A percentile compares a stretch with the other conserved stretches of the same genome.
phyloP scores from a whole-genome alignment of 2,113 vertebrate genomes.

The Donacobius atricapilla region DNA sequence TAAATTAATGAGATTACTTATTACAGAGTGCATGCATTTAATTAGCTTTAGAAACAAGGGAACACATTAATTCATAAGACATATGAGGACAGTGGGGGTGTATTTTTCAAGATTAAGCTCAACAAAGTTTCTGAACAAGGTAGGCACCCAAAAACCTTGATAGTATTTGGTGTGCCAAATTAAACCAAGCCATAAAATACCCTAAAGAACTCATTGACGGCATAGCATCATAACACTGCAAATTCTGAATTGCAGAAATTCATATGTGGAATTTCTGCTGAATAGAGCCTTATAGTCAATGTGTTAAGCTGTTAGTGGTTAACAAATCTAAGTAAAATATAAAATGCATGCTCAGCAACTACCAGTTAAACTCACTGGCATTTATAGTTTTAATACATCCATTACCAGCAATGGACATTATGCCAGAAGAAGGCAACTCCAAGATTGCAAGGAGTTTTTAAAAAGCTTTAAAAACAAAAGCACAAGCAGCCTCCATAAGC shows the following conservation, averaged over 20 bases:
- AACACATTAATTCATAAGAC: not conserved
- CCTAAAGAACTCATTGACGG: not conserved
- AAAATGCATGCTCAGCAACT: constrained; percentile 71
- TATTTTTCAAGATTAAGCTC: not conserved
- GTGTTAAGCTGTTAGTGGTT: constrained; percentile 76
- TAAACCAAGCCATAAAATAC: not conserved
- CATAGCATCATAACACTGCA: not conserved
- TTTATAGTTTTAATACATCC: constrained; percentile 35
- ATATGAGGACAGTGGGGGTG: not conserved
- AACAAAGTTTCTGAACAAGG: not conserved
- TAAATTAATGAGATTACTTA: constrained; percentile 55
- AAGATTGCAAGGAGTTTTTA: constrained; percentile 17
- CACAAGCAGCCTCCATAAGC: constrained; percentile 58
- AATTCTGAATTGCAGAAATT: constrained; percentile 31
- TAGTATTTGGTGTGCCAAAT: not conserved
- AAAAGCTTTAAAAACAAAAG: constrained; percentile 29
- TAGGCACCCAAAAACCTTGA: not conserved
- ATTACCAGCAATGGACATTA: constrained; percentile 58
- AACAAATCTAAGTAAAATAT: constrained; percentile 71
- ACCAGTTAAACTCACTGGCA: constrained; percentile 57
- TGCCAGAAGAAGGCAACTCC: constrained; percentile 58
- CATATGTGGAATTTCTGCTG: constrained; percentile 69
- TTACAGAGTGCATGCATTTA: constrained; percentile 50
- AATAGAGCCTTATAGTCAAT: constrained; percentile 77
- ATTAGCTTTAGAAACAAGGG: constrained; percentile 40